Evolutionary conservation across 2,113 vertebrate genomes (phyloP).

Genomic region (Neolamprologus toae): DNA sequence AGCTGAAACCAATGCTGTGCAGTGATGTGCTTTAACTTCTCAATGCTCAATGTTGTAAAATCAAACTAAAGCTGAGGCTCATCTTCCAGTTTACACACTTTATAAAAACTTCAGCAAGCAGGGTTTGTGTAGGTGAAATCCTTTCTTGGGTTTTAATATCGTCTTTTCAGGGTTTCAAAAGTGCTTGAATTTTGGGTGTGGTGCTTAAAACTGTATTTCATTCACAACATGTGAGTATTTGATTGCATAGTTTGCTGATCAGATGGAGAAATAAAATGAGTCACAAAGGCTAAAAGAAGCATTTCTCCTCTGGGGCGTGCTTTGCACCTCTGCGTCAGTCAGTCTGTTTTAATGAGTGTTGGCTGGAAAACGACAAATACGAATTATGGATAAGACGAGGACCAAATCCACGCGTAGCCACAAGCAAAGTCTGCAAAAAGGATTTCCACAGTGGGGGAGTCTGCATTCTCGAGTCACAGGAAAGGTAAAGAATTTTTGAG

Average conservation of each 20-base stretch:
- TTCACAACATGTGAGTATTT: background rate
- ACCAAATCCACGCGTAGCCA: background rate
- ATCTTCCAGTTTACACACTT: background rate
- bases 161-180: background rate
- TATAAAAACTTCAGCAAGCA: background rate
- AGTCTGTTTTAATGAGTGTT: background rate
- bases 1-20: background rate
- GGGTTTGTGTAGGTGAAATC: background rate
- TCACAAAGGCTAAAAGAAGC: background rate
- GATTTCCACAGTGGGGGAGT: background rate
- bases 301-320: background rate
- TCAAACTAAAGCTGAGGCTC: background rate
- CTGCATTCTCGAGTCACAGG: background rate
- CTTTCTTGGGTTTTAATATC: background rate
- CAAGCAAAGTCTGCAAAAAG: background rate
- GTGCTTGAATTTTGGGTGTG: background rate
- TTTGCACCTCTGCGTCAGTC: background rate
- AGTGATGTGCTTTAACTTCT: background rate
- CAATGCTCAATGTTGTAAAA: background rate
- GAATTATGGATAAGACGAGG: background rate
- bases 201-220: background rate
- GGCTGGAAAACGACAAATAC: background rate
- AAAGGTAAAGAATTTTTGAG: background rate
- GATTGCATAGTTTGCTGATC: background rate
- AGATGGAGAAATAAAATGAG: background rate